Evolutionary conservation across 1,140 invertebrate species (phyloP), one percentile per base, ranked within the genome.

Genomic region (Pollicipes pollicipes): DNA sequence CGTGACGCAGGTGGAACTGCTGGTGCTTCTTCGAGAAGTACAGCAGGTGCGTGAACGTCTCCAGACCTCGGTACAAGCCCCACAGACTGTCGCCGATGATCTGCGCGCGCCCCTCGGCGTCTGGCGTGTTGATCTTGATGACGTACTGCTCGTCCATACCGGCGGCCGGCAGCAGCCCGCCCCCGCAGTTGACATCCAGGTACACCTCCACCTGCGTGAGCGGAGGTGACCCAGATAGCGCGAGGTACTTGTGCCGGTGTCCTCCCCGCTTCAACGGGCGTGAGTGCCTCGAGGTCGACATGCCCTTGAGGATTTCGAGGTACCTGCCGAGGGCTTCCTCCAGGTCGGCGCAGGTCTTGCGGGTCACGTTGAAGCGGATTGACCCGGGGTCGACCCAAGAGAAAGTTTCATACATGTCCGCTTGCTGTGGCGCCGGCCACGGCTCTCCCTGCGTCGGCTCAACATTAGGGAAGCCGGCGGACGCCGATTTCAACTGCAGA

Each of bases 71-170:
- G 29, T 82, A 69, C 32, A 79, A 77, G 17, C 80, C 81, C 80
- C 79, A 81, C 26, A 79, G 75, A 29, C 73, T 76, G 10, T 73
- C 68, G n/a, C 74, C 32, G 0, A 73, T 69, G 67, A 77, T 68
- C 35, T 30, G 58, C 1, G 70, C 74, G 66, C 70, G 70, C 1
- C 32, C 70, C 21, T 74, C 73, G 13, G 64, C 70, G 45, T 75
- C 75, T 27, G 74, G 70, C 35, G 58, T 69, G 72, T 74, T 68
- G 45, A 75, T 74, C 73, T 73, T 74, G 28, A 75, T 83, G 83
- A 84, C 81, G 88, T 88, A 90, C 73, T 82, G 82, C 79, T 91
- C 89, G 76, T 87, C 83, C 85, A 89, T 89, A 16, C 82, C 72
- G n/a, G 85, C 77, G 72, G 83, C 76, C 0, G 88, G 88, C 64